phyloP scores from a whole-genome alignment of 1,140 invertebrate species.

The Pentalonia nigronervosa region DNA sequence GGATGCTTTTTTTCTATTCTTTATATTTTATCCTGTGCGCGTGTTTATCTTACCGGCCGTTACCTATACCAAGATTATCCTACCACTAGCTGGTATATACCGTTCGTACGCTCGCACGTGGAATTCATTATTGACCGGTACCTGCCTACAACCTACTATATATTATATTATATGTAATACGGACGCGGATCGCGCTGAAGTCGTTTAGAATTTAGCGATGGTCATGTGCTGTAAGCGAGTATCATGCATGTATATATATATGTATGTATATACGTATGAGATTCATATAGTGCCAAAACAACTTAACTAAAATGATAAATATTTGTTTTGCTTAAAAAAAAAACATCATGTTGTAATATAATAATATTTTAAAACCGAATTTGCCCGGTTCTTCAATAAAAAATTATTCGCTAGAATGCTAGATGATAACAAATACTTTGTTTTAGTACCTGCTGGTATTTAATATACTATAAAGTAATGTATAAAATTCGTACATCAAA shows the following conservation, averaged over 20 bases:
- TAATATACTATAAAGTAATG: background rate
- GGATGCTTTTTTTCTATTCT: conserved; percentile 2
- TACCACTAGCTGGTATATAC: background rate
- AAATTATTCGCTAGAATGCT: background rate
- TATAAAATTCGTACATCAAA: background rate
- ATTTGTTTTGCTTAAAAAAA: background rate
- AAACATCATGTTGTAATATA: background rate
- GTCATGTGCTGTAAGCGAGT: background rate
- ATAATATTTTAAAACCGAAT: background rate
- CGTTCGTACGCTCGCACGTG: background rate
- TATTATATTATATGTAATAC: background rate
- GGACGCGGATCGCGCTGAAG: background rate
- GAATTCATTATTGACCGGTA: conserved; percentile 31
- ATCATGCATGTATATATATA: background rate
- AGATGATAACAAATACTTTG: background rate
- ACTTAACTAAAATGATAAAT: background rate
- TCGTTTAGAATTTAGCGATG: conserved; percentile 25
- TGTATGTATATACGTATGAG: background rate
- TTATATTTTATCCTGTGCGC: background rate
- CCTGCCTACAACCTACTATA: background rate
- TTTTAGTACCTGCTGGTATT: background rate
- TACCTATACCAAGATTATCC: background rate
- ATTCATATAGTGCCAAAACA: background rate
- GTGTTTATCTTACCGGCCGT: background rate
- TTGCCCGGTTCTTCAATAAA: background rate